Evolutionary conservation across 1,140 invertebrate species (phyloP).

Genomic region (Idris sp.): DNA sequence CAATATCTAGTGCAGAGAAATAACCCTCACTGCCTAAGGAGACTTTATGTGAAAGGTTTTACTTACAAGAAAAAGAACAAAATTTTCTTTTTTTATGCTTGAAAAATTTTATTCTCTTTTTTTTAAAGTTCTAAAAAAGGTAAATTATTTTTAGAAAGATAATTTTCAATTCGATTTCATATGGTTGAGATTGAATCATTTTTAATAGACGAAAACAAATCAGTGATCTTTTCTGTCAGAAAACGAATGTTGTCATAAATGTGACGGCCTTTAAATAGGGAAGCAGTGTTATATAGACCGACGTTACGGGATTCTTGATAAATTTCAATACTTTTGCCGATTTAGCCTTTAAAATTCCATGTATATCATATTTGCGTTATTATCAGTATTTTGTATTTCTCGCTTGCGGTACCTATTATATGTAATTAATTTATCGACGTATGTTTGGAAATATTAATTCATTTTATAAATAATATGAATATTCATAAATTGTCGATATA

Average conservation of each 20-base stretch:
- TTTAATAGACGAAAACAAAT: too few species aligned
- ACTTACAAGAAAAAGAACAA: too few species aligned
- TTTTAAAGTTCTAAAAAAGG: too few species aligned
- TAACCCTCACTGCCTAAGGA: neutral
- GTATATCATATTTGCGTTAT: slow-evolving; percentile 10
- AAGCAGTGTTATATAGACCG: slow-evolving; percentile 2
- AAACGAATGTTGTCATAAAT: slow-evolving; percentile 22
- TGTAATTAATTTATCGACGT: slow-evolving; percentile 36
- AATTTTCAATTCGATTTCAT: too few species aligned
- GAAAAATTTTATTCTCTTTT: too few species aligned
- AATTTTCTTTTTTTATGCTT: too few species aligned
- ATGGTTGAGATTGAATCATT: too few species aligned
- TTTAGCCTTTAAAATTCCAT: slow-evolving; percentile 11
- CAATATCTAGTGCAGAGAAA: neutral
- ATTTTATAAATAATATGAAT: slow-evolving; percentile 25
- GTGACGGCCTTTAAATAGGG: slow-evolving; percentile 10
- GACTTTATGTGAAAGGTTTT: neutral
- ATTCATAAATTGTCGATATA: slow-evolving; percentile 23
- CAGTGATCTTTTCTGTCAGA: slow-evolving; percentile 1
- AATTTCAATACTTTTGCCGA: slow-evolving; percentile 17
- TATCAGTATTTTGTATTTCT: slow-evolving; percentile 10
- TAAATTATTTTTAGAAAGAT: too few species aligned
- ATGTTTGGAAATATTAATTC: slow-evolving; percentile 36
- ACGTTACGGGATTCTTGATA: slow-evolving; percentile 9
- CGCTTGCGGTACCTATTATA: slow-evolving; percentile 6